Conservation (phyloP, 2,888 invertebrate genomes). For the Macroteleia sp. region DNA sequence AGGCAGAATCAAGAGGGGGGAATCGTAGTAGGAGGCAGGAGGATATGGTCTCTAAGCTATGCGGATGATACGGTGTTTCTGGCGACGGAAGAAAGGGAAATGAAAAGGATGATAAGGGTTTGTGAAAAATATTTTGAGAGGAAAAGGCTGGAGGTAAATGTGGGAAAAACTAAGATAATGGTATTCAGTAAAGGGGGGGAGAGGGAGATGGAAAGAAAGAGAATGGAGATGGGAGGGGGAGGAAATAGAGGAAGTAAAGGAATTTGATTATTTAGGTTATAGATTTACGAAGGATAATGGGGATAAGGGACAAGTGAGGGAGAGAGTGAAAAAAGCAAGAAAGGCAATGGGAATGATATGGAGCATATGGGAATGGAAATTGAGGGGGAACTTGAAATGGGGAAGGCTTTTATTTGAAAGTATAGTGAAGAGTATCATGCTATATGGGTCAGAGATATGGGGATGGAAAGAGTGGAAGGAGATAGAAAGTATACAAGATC, state of each 20-base stretch:
- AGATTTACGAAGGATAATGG: slow-evolving; percentile 3
- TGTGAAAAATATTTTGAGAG: slow-evolving; percentile 4
- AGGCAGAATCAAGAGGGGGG: background rate
- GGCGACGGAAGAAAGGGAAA: background rate
- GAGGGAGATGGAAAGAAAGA: background rate
- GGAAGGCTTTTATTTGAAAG: slow-evolving; percentile 1
- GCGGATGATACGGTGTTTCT: slow-evolving; percentile 15
- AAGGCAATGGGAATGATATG: slow-evolving; percentile 9
- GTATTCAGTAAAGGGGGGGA: slow-evolving; percentile 12
- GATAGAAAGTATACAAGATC: background rate
- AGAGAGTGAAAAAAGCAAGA: slow-evolving; percentile 4
- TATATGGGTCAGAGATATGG: background rate
- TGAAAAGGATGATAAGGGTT: background rate
- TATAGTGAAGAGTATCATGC: background rate
- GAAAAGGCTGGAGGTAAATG: background rate
- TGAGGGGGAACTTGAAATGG: background rate
- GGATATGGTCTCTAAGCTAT: background rate
- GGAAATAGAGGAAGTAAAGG: slow-evolving; percentile 1
- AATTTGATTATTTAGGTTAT: slow-evolving; percentile 9
- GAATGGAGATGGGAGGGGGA: slow-evolving; percentile 1
- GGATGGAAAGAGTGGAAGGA: slow-evolving; percentile 9
- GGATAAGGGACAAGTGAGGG: background rate
- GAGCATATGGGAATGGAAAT: slow-evolving; percentile 5
- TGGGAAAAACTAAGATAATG: slow-evolving; percentile 9
- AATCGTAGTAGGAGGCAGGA: background rate